Base-by-base conservation (phyloP, 2,888 invertebrate species). In the Mechanitis messenoides region DNA sequence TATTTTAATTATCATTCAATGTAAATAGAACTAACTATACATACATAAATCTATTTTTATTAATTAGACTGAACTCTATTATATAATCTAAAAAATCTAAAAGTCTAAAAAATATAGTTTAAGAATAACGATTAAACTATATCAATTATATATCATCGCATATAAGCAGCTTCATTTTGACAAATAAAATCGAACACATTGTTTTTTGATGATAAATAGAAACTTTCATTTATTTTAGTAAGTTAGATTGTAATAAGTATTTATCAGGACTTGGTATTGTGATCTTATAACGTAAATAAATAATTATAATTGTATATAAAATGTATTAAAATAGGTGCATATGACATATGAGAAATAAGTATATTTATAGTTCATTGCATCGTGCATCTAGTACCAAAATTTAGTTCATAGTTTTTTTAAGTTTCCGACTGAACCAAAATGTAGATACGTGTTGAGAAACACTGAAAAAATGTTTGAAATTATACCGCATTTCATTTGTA, bases 361-460 rank as follows among this genome's bases (percentile, higher is more conserved):
- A 31, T 50, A 50, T 38, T 28, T 56, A 12, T 28, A 35, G 56
- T 42, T n/a, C 56, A 59, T 46, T 33, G 54, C 42, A 55, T 47
- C 74, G 77, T 77, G 77, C 79, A 64, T 66, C 73, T 76, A 79
- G 81, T 87, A 89, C 87, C 88, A 88, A 86, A 85, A 84, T 77
- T 69, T 86, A 87, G 86, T 76, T 69, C 83, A 82, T 20, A 20
- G 20, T 20, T 86, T 79, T 31, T 81, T 86, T 90, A 90, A 88
- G 89, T 90, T 89, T 81, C 88, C 81, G 89, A 90, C 88, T 90
- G 89, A 90, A 88, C 89, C 88, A 90, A 90, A 90, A 84, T 87
- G 86, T 83, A 84, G 71, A 68, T 71, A 72, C 62, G 68, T 83
- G 85, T 86, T 85, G 79, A 83, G 75, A 76, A 79, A 86, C 85